Conservation (phyloP, 1,140 invertebrate species). For the Drosophila watanabei region DNA sequence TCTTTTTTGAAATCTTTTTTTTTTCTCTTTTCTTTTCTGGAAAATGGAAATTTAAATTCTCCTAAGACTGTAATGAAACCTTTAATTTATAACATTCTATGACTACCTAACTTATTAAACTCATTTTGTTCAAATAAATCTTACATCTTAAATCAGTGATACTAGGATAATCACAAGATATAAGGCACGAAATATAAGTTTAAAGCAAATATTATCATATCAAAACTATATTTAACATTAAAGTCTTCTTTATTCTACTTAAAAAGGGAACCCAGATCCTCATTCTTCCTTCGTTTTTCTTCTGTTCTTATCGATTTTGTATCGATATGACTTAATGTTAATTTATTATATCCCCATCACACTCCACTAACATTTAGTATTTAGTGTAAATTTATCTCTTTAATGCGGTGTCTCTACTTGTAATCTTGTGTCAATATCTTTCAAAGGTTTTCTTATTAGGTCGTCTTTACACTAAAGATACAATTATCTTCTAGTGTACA, state of each 20-base stretch:
- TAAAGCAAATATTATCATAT: not conserved
- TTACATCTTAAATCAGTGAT: not conserved
- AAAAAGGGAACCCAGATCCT: not conserved
- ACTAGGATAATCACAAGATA: not conserved
- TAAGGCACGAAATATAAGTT: not conserved
- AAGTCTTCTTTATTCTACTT: not conserved
- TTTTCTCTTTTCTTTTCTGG: slow-evolving; percentile 21
- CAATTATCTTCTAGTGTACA: not conserved
- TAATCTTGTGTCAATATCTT: no score
- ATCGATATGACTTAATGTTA: not conserved
- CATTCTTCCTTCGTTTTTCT: not conserved
- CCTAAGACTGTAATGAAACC: not conserved
- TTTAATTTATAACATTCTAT: not conserved
- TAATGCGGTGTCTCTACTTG: no score
- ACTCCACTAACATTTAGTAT: not conserved
- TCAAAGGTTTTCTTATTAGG: not conserved
- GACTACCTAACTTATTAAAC: not conserved
- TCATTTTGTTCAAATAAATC: not conserved
- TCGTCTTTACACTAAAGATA: not conserved
- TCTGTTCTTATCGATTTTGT: not conserved
- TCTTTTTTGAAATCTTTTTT: slow-evolving; percentile 22
- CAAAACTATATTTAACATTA: not conserved
- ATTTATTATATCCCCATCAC: not conserved
- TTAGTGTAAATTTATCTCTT: no score
- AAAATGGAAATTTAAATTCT: slow-evolving; percentile 46